phyloP scores from a whole-genome alignment of 2,113 vertebrate species.

The Nettapus auritus region DNA sequence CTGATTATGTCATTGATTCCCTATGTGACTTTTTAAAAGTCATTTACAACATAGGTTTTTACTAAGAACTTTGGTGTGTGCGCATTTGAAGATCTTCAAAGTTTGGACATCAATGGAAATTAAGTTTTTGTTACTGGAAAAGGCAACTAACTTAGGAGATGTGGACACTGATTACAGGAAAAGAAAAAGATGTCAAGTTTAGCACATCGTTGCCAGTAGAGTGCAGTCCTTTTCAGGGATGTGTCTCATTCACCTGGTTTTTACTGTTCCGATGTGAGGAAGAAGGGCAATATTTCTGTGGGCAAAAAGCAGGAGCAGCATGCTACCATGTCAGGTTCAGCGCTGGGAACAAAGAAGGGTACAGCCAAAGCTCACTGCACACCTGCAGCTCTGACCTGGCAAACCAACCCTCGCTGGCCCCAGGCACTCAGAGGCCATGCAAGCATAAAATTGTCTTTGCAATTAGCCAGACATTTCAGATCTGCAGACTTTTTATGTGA shows the following conservation, averaged over 20 bases:
- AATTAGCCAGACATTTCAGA: not conserved
- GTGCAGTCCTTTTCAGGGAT: not conserved
- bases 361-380: not conserved
- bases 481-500: not conserved
- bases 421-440: not conserved
- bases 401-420: not conserved
- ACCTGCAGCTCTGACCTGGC: not conserved
- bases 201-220: not conserved
- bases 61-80: not conserved
- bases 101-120: not conserved
- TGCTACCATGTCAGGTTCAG: not conserved
- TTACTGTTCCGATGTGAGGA: rapidly evolving
- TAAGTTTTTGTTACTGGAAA: not conserved
- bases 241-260: not conserved
- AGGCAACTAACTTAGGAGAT: not conserved
- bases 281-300: not conserved
- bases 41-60: not conserved
- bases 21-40: not conserved
- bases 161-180: not conserved
- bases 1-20: not conserved
- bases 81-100: not conserved
- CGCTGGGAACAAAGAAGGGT: not conserved
- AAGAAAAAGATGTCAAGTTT: not conserved
- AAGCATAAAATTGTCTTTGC: not conserved
- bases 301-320: not conserved